Evolutionary conservation across 1,140 invertebrate species (phyloP).

Genomic region (Planococcus citri): DNA sequence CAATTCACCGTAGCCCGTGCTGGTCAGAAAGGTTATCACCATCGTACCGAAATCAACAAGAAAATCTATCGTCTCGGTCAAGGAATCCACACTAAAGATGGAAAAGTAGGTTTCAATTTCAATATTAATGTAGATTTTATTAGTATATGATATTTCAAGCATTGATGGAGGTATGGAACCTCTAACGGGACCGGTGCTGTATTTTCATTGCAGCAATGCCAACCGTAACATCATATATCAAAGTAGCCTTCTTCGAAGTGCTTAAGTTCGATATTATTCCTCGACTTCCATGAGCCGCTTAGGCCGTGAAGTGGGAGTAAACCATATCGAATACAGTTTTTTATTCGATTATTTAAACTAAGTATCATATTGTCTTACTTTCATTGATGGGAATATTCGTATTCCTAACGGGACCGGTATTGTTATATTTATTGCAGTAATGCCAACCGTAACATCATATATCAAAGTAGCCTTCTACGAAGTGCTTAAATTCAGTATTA

Average conservation of each 20-base stretch:
- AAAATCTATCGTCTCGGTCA: slow-evolving; percentile 97
- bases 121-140: no score
- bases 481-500: slow-evolving; percentile 23
- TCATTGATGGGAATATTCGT: slow-evolving; percentile 22
- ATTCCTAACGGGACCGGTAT: slow-evolving; percentile 11
- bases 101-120: slow-evolving; percentile 55
- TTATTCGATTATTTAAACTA: no score
- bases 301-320: slow-evolving; percentile 23
- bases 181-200: slow-evolving; percentile 18
- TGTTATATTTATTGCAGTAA: slow-evolving; percentile 17
- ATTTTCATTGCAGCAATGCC: slow-evolving; percentile 18
- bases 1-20: slow-evolving; percentile 98
- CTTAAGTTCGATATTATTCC: slow-evolving; percentile 24
- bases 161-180: slow-evolving; percentile 20
- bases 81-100: slow-evolving; percentile 87
- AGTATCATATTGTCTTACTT: no score
- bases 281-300: slow-evolving; percentile 23
- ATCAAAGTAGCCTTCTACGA: slow-evolving; percentile 21
- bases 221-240: slow-evolving; percentile 23
- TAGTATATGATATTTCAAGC: no score
- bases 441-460: slow-evolving; percentile 23
- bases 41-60: slow-evolving; percentile 99
- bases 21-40: slow-evolving; percentile 99
- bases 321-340: slow-evolving; percentile 24
- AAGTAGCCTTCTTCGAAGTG: slow-evolving; percentile 21